Evolutionary conservation across 2,888 invertebrate species (phyloP).

Genomic region (Apotomis capreana): DNA sequence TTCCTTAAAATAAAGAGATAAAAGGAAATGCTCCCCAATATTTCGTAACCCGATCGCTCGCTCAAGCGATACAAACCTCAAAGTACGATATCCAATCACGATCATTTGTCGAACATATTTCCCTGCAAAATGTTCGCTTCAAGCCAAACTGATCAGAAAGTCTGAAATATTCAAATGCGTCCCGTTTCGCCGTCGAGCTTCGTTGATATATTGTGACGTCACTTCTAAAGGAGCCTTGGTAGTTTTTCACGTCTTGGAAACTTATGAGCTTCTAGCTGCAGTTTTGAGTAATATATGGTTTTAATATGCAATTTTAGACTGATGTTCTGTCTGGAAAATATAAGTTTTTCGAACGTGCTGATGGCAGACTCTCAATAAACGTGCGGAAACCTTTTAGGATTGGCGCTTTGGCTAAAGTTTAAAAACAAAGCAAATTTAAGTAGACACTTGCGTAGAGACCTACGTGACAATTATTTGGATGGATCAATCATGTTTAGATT

Average conservation of each 20-base stretch:
- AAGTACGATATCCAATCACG: conserved; percentile 12
- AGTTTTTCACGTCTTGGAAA: conserved; percentile 49
- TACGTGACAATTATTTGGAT: no score
- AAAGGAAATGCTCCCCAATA: not conserved
- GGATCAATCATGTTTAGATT: no score
- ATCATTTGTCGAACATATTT: conserved; percentile 30
- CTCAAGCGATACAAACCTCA: conserved; percentile 19
- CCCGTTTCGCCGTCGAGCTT: conserved; percentile 29
- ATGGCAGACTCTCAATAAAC: not conserved
- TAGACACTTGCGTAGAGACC: not conserved
- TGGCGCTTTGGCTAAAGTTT: not conserved
- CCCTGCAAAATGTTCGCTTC: conserved; percentile 26
- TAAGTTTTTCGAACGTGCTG: not conserved
- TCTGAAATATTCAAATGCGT: conserved; percentile 41
- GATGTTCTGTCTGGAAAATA: not conserved
- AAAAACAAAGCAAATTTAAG: not conserved
- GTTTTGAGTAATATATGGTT: conserved; percentile 45
- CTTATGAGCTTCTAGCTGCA: conserved; percentile 47
- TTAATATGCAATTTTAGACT: conserved; percentile 27
- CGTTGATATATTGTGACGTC: conserved; percentile 50
- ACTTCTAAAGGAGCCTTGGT: conserved; percentile 43
- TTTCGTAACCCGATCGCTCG: not conserved
- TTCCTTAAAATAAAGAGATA: not conserved
- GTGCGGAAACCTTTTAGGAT: not conserved
- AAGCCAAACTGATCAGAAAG: conserved; percentile 39